Conservation (phyloP, 2,888 invertebrate genomes). For the Drosophila borealis region DNA sequence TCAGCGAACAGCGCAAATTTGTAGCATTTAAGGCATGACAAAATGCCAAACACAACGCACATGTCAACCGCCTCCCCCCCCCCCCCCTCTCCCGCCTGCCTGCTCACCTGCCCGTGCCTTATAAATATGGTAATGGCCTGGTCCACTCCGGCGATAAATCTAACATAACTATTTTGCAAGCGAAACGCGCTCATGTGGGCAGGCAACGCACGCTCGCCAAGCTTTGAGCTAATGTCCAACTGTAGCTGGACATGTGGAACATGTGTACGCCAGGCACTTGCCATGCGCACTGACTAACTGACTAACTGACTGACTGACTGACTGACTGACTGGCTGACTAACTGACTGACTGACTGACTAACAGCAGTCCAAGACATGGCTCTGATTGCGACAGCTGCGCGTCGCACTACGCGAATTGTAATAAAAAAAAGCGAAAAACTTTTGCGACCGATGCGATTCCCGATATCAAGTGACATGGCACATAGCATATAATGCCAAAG, state of each 20-base stretch:
- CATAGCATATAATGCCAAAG: constrained; percentile 15
- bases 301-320: constrained; percentile 48
- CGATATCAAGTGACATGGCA: constrained; percentile 40
- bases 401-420: constrained; percentile 59
- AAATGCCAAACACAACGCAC: constrained; percentile 66
- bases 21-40: constrained; percentile 74
- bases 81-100: constrained; percentile 3
- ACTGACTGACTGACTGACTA: constrained; percentile 19
- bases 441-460: constrained; percentile 19
- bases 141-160: constrained; percentile 66
- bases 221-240: constrained; percentile 15
- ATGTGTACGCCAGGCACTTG: constrained; percentile 77
- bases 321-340: constrained; percentile 34
- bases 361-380: constrained; percentile 38
- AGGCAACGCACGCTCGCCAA: constrained; percentile 45
- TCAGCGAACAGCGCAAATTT: constrained; percentile 64
- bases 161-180: constrained; percentile 73
- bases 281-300: constrained; percentile 63
- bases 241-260: constrained; percentile 56
- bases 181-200: constrained; percentile 68
- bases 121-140: constrained; percentile 73
- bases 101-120: constrained; percentile 24
- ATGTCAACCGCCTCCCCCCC: constrained; percentile 17
- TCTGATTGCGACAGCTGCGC: constrained; percentile 62
- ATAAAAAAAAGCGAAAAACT: constrained; percentile 50